Evolutionary conservation across 2,888 invertebrate genomes (phyloP), one percentile per base, ranked within the genome.

Genomic region (Eudemis profundana): DNA sequence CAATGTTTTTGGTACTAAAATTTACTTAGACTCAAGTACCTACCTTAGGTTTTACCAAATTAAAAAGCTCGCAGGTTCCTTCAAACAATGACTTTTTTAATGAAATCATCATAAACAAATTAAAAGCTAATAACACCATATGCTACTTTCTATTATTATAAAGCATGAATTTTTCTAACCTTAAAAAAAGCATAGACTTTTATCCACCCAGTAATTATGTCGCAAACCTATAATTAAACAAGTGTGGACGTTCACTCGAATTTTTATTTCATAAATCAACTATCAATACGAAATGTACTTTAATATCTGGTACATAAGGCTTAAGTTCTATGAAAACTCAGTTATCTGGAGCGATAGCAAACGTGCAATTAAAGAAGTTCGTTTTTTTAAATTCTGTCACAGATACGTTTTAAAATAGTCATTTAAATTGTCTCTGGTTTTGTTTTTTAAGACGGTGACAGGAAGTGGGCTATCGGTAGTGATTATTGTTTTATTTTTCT

Each of bases 151-250:
- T 60, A 60, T 65, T 64, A 51, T 57, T 57, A 51, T 44, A 17
- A 46, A 27, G 59, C 19, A 57, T 57, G 38, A 73, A 74, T 72
- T 72, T 66, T 76, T 77, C 63, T 15, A 50, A 36, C 63, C 69
- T 62, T 67, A 61, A 76, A 75, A 76, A 77, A 75, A 77, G 73
- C 70, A 78, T 76, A 77, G 75, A 73, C 15, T 42, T 56, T 42
- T 44, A 44, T 66, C 67, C 71, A 71, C 74, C 74, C 68, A 71
- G 82, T 79, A 86, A 86, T 86, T 85, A 86, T 85, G 85, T 86
- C 86, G 81, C 79, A 78, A 72, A 81, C 74, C 75, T 76, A 75
- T 80, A 83, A 87, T 86, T 87, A 86, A 72, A 72, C 69, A 68
- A 68, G 66, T 68, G 74, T 75, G 76, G 77, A 69, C 74, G 73